These are phyloP conservation scores for Chelonus formosanus DNA, from an alignment of 2,888 invertebrate species.

Conservation along the genomic window DNA sequence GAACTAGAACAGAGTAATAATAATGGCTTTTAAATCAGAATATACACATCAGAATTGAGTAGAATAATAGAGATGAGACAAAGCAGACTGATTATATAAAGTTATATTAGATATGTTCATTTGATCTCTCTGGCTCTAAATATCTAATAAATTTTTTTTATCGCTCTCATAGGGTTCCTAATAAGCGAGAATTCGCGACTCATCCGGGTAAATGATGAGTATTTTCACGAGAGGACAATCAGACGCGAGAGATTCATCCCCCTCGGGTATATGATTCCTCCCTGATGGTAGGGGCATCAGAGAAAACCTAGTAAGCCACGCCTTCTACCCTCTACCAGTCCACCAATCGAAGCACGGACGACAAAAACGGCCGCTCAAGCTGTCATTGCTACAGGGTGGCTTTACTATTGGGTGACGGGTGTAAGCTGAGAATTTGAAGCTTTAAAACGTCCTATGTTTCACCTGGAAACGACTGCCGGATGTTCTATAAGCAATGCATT, in stretches of 20 bases:
- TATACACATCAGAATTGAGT: too few species aligned
- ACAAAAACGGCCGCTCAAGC: constrained; percentile 38
- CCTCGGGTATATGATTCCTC: constrained; percentile 17
- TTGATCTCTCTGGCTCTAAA: too few species aligned
- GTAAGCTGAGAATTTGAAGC: constrained; percentile 45
- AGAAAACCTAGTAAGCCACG: constrained; percentile 35
- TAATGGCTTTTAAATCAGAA: too few species aligned
- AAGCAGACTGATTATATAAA: too few species aligned
- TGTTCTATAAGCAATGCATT: constrained; percentile 37
- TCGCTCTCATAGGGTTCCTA: background rate
- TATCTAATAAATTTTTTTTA: background rate
- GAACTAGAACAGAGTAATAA: too few species aligned
- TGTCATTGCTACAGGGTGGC: constrained; percentile 43
- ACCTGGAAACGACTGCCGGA: constrained; percentile 13
- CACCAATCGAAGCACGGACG: constrained; percentile 40
- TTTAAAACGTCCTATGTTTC: constrained; percentile 41
- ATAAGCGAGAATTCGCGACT: constrained; percentile 18
- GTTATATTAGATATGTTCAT: too few species aligned
- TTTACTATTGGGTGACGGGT: constrained; percentile 42
- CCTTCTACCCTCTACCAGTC: constrained; percentile 36
- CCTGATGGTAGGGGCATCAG: constrained; percentile 27
- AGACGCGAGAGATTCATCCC: constrained; percentile 15
- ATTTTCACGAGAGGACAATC: constrained; percentile 1
- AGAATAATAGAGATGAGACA: too few species aligned
- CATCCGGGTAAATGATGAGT: constrained; percentile 38